phyloP scores from a whole-genome alignment of 2,113 vertebrate genomes.

The Nannospalax galili region DNA sequence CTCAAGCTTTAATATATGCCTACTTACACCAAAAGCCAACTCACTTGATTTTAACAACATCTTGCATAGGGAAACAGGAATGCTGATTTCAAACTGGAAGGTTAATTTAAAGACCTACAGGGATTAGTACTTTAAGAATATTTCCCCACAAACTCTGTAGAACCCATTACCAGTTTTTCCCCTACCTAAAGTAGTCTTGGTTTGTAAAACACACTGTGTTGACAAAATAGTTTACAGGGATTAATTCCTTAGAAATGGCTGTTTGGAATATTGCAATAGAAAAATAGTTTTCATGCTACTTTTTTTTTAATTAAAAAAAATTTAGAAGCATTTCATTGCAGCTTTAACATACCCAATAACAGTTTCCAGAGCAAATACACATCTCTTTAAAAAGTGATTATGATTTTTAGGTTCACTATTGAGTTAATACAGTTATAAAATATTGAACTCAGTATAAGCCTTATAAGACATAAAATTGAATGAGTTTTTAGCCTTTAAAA shows the following conservation, averaged over 20 bases:
- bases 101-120: conserved; percentile 32
- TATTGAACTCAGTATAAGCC: too few relatives aligned
- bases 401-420: too few relatives aligned
- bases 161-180: not conserved
- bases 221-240: not conserved
- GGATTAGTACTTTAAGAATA: conserved; percentile 47
- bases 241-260: conserved; percentile 2
- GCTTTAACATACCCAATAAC: too few relatives aligned
- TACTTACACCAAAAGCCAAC: conserved; percentile 51
- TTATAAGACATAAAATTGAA: too few relatives aligned
- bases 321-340: too few relatives aligned
- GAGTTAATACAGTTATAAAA: too few relatives aligned
- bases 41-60: conserved; percentile 61
- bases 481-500: too few relatives aligned
- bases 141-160: not conserved
- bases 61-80: not conserved
- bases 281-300: too few relatives aligned
- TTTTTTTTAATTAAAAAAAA: too few relatives aligned
- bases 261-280: not conserved
- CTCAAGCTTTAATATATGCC: conserved; percentile 42
- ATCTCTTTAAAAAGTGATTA: too few relatives aligned
- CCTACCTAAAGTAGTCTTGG: not conserved
- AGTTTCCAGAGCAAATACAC: too few relatives aligned
- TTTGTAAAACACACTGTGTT: conserved; percentile 17
- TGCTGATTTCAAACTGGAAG: conserved; percentile 29